Base-by-base conservation (phyloP, 2,113 vertebrate species). In the Aix galericulata region DNA sequence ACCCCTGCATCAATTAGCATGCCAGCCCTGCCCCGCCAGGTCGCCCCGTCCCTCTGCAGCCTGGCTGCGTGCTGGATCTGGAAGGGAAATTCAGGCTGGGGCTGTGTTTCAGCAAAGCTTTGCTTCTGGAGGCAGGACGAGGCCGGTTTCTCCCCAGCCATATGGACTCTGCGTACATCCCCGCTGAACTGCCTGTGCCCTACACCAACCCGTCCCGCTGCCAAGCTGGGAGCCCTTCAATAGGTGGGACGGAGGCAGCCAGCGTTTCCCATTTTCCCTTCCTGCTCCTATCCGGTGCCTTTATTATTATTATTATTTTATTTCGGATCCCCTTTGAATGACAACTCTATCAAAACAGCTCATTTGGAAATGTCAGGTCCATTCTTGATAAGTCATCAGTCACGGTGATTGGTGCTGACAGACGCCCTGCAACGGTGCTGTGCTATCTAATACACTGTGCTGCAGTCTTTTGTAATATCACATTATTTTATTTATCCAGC, bases 331-430 rank as follows among this genome's bases (percentile, higher is more conserved):
- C 71, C 27, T 64, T 72, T 94, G 95, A 98, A 74, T 96, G 97
- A 89, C 97, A 97, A 78, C 93, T 96, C 96, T 97, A 95, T 98
- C 97, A 95, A 95, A 98, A 88, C 95, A 96, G 97, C 93, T 94
- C 91, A 83, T 97, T 97, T 97, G 97, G 96, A 96, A 95, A 96
- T 55, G 97, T 97, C 97, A 96, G 87, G 84, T 94, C 95, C 93
- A 50, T 92, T 97, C 95, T 75, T 97, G 97, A 96, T 86, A 94
- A 96, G 95, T 83, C 96, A 94, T 98, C 97, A 75, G 89, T 97
- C 97, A 97, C 10, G 9, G 26, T 56, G 93, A 95, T 94, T 31
- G 74, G 22, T 55, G 95, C 97, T 92, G 97, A 94, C 97, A 97
- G 97, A 82, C 22, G 58, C 74, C 32, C 80, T 48, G 81, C 71